Evolutionary conservation across 2,113 vertebrate genomes (phyloP).

Genomic region (Pedionomus torquatus): DNA sequence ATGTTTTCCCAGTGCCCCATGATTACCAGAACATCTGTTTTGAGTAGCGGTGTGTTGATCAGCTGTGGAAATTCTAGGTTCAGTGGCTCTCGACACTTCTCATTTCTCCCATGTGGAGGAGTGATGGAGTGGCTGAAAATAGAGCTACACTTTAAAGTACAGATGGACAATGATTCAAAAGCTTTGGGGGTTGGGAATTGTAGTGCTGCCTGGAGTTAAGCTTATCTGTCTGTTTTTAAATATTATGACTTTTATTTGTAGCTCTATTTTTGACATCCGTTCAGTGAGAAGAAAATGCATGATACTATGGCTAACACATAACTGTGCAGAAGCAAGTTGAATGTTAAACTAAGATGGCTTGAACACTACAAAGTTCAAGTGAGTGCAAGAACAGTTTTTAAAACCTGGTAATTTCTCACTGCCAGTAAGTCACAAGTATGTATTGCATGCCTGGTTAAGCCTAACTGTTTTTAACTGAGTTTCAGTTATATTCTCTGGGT

Average conservation of each 20-base stretch:
- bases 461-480: neutral
- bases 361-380: neutral
- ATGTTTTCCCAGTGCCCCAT: neutral
- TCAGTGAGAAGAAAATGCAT: neutral
- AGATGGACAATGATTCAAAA: neutral
- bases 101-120: neutral
- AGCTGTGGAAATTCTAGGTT: neutral
- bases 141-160: neutral
- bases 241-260: neutral
- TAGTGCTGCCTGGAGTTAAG: neutral
- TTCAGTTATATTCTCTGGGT: neutral
- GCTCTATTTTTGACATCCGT: neutral
- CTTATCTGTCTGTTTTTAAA: neutral
- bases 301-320: fast-evolving
- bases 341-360: neutral
- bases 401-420: neutral
- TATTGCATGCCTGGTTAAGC: neutral
- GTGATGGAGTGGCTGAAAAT: neutral
- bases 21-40: neutral
- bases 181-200: too few species aligned
- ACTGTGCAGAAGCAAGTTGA: neutral
- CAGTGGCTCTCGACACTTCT: neutral
- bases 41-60: neutral
- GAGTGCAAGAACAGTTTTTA: neutral
- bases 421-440: neutral